Evolutionary conservation across 2,888 invertebrate species (phyloP), one percentile per base, ranked within the genome.

Genomic region (Drosophila hamatofila): DNA sequence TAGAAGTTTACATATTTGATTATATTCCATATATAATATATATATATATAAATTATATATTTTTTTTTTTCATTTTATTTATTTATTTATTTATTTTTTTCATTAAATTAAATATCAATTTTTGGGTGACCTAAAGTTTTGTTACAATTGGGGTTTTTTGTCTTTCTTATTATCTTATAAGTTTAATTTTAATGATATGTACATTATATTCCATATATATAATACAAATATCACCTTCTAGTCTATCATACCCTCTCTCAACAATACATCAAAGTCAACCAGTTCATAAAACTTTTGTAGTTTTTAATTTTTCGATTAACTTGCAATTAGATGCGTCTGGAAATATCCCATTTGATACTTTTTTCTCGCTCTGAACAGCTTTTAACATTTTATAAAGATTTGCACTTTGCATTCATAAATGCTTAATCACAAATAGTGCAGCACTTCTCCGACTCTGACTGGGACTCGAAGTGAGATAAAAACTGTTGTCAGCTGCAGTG

Each of bases 371-470:
- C 16, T 35, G 18, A n/a, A 8, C 9, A 37, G 14, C 30, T 56
- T 23, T 49, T 18, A 37, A 23, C 35, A 37, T 52, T 52, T 30
- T 46, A 75, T 41, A 44, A 58, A 35, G 44, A 49, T 46, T 61
- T 35, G 16, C 44, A 74, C 49, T 58, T 37, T 33, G 41, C 37
- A 57, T 30, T 16, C 27, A 62, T 72, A 62, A 71, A 65, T 71
- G 46, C 35, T 65, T 58, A 49, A 71, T 37, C 25, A 65, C 49
- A 72, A 30, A 41, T 52, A 56, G 56, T 56, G 33, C 41, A 39
- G 12, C 37, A 58, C 12, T 51, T 37, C 52, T 23, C 27, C 9
- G 54, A 64, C 30, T 49, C 48, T 25, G 30, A 41, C 39, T 41
- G 9, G 39, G 7, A 18, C n/a, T n/a, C 16, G 16, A 8, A 21